A percentile compares a stretch with the other conserved stretches of the same genome.
These are phyloP conservation scores for Caloenas nicobarica DNA, from an alignment of 2,113 vertebrate genomes.

Conservation along the genomic window DNA sequence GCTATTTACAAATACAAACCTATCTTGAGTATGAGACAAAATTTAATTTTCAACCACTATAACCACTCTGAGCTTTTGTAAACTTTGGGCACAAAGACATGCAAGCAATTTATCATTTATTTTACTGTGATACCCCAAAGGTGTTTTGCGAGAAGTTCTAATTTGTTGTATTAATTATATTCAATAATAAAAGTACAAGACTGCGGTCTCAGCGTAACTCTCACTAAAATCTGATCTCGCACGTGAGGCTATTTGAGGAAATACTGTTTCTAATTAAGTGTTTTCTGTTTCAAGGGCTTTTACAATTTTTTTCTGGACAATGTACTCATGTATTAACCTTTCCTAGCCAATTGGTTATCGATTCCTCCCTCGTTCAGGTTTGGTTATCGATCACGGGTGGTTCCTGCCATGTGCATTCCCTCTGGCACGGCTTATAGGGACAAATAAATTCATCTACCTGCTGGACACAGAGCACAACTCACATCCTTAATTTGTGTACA, in stretches of 20 bases:
- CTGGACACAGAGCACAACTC: neutral
- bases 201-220: neutral
- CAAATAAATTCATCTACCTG: neutral
- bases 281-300: neutral
- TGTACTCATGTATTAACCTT: neutral
- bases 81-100: neutral
- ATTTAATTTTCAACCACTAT: conserved; percentile 38
- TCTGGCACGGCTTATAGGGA: rapidly evolving
- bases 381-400: neutral
- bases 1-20: conserved; percentile 47
- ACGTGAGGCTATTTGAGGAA: neutral
- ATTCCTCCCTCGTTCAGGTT: rapidly evolving
- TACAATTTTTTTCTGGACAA: neutral
- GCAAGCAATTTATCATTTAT: conserved; percentile 5
- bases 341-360: rapidly evolving
- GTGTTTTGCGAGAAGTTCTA: neutral
- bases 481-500: rapidly evolving
- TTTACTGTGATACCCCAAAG: neutral
- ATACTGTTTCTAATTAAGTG: neutral
- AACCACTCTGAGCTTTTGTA: conserved; percentile 15
- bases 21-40: neutral
- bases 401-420: neutral
- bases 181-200: neutral
- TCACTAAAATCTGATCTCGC: neutral
- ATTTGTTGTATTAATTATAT: conserved; percentile 43